Evolutionary conservation across 2,113 vertebrate genomes (phyloP), one percentile per base, ranked within the genome.

Genomic region (Cricetomys ansorgei): DNA sequence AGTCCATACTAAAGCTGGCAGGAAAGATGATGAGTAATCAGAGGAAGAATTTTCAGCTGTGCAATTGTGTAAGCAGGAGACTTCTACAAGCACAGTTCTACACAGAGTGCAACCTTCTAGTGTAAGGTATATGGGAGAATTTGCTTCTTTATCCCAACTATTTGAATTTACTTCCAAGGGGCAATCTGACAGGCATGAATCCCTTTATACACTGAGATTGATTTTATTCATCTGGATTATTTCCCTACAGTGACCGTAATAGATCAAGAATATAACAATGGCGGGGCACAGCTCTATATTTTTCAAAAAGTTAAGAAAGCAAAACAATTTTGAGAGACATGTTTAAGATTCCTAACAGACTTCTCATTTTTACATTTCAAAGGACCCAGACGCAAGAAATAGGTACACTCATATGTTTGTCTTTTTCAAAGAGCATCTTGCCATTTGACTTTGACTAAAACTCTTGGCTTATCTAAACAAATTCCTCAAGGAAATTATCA

Each of bases 361-460:
- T 84, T 95, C 93, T 96, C 91, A 67, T 50, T 92, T 96, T 96
- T 94, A 90, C 67, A 79, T 89, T 97, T 97, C 89, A 97, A 97
- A 93, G 23, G 53, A 9, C 43, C 34, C 77, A 21, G 59, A 84
- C 90, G 91, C 48, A 65, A 96, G n/a, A 80, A 45, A 75, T 92
- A 96, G 88, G 1, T 57, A 92, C 0, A 0, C 11, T 95, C 79
- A 73, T 34, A 97, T 94, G 97, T 19, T 95, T 96, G 48, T 97
- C 55, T 84, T 94, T 79, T 94, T 94, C 16, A 91, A 96, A 77
- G 3, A 64, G 12, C 67, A 97, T 97, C 77, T 96, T 97, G 70
- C 76, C 85, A 94, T 96, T 98, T 97, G 59, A 91, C 79, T 97
- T 98, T 97, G 97, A 86, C 96, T 80, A 93, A 97, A 98, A 96